Conservation (phyloP, 2,113 vertebrate genomes). For the pig (Sus scrofa) region T2T-Sscrofa CM000824.6:91110501-91111000, state of each 20-base stretch:
- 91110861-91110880: accelerated
- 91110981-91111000: background rate
- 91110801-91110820: too few species aligned
- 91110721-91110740: background rate
- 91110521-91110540: background rate
- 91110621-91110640: background rate
- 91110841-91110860: too few species aligned
- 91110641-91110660: background rate
- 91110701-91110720: background rate
- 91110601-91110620: background rate
- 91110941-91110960: background rate
- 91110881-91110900: background rate
- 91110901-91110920: accelerated
- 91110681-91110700: background rate
- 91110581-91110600: background rate
- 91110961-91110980: background rate
- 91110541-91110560: background rate
- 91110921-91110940: background rate
- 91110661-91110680: background rate
- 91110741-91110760: background rate
- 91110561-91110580: background rate
- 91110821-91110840: background rate
- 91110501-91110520: background rate
- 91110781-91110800: background rate
- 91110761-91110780: background rate